Evolutionary conservation across 1,140 invertebrate genomes (phyloP).

Genomic region (Pogonomyrmex barbatus): DNA sequence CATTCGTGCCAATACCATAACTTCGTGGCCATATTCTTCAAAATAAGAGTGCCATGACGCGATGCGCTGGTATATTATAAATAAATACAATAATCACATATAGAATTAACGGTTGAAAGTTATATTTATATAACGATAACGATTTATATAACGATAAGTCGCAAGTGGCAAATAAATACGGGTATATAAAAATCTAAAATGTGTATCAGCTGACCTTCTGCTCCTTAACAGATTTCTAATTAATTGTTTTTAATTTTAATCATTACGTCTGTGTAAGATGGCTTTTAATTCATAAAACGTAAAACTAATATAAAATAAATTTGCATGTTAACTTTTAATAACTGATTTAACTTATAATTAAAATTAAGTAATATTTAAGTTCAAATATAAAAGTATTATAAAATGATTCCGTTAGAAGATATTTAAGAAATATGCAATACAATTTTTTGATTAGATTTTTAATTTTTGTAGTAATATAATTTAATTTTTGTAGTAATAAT

Average conservation of each 20-base stretch:
- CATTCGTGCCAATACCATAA: constrained; percentile 10
- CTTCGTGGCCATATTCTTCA: constrained; percentile 27
- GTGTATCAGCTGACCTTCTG: constrained; percentile 22
- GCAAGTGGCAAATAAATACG: constrained; percentile 49
- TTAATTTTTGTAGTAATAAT: neutral
- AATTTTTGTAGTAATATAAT: neutral
- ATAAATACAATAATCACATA: neutral
- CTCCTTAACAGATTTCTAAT: constrained; percentile 6
- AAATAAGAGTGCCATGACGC: constrained; percentile 28
- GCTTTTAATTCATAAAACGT: neutral
- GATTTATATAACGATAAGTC: constrained; percentile 25
- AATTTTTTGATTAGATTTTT: constrained; percentile 12
- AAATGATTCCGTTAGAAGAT: neutral
- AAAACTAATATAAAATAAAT: constrained; percentile 13
- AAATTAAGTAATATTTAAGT: neutral
- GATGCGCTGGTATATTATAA: constrained; percentile 5
- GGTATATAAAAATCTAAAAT: neutral
- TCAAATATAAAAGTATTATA: neutral
- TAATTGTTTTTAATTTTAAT: neutral
- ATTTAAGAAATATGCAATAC: neutral
- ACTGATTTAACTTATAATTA: neutral
- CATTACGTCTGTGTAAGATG: neutral
- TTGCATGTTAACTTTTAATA: constrained; percentile 14
- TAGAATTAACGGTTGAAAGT: constrained; percentile 3
- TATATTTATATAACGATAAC: constrained; percentile 13